phyloP scores from a whole-genome alignment of 1,140 invertebrate species.

The Heliconius nattereri region DNA sequence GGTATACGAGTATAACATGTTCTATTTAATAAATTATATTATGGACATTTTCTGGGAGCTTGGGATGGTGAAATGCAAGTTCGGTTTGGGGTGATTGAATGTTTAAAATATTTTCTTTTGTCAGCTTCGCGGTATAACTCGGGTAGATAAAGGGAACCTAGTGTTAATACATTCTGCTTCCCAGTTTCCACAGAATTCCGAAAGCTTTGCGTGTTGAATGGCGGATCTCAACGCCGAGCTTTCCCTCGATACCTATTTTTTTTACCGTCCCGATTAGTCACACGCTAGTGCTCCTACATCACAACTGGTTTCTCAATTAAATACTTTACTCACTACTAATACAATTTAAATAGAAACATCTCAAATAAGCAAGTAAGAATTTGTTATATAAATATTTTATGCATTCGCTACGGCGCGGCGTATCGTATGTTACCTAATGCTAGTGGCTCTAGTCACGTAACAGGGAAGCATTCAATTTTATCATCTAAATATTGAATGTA shows the following conservation, averaged over 20 bases:
- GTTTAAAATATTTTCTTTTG: neutral
- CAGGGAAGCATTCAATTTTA: constrained; percentile 6
- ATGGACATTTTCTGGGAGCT: neutral
- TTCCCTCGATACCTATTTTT: no score
- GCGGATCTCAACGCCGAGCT: no score
- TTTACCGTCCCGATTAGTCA: no score
- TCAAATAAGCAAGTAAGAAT: constrained; percentile 4
- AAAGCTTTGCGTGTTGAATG: no score
- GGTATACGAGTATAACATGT: constrained; percentile 1
- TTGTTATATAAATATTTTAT: constrained; percentile 11
- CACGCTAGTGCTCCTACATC: no score
- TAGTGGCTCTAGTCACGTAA: constrained; percentile 10
- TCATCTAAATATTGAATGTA: constrained; percentile 16
- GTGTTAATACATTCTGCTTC: no score
- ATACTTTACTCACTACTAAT: neutral
- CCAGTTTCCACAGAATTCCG: no score
- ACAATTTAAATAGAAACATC: neutral
- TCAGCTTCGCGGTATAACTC: no score
- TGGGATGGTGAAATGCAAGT: neutral
- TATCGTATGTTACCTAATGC: constrained; percentile 6
- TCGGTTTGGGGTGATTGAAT: neutral
- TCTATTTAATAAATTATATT: neutral
- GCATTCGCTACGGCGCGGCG: constrained; percentile 6
- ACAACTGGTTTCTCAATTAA: no score
- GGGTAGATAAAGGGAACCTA: no score